Evolutionary conservation across 2,113 vertebrate genomes (phyloP).

Genomic region (Phocoena phocoena): DNA sequence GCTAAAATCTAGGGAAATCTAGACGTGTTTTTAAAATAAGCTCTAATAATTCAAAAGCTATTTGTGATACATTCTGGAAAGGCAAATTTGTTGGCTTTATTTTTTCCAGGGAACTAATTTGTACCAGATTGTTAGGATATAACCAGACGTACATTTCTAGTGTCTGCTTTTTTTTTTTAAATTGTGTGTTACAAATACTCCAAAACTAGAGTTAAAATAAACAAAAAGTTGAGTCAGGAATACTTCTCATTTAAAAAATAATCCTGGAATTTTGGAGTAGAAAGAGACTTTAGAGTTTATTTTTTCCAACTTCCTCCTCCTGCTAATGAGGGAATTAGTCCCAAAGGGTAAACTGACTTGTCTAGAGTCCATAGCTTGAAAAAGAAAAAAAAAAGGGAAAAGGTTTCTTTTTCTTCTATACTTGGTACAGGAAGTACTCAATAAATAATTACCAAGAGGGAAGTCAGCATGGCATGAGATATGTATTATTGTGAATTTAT

Average conservation of each 20-base stretch:
- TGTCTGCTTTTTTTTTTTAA: background rate
- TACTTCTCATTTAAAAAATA: background rate
- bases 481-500: background rate
- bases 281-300: background rate
- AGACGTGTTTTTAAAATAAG: background rate
- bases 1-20: slow-evolving; percentile 12
- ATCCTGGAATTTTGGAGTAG: background rate
- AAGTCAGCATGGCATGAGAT: background rate
- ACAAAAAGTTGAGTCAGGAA: background rate
- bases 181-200: background rate
- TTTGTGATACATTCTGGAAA: slow-evolving; percentile 5
- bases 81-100: background rate
- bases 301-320: background rate
- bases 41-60: background rate
- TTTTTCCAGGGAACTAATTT: background rate
- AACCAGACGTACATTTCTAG: background rate
- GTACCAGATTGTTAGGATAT: slow-evolving; percentile 3
- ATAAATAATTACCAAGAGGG: background rate
- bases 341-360: background rate
- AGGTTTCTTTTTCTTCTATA: background rate
- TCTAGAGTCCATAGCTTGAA: background rate
- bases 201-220: background rate
- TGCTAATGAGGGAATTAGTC: background rate
- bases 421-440: background rate
- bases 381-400: background rate